phyloP scores from a whole-genome alignment of 2,888 invertebrate species.

The Machimus rusticus region DNA sequence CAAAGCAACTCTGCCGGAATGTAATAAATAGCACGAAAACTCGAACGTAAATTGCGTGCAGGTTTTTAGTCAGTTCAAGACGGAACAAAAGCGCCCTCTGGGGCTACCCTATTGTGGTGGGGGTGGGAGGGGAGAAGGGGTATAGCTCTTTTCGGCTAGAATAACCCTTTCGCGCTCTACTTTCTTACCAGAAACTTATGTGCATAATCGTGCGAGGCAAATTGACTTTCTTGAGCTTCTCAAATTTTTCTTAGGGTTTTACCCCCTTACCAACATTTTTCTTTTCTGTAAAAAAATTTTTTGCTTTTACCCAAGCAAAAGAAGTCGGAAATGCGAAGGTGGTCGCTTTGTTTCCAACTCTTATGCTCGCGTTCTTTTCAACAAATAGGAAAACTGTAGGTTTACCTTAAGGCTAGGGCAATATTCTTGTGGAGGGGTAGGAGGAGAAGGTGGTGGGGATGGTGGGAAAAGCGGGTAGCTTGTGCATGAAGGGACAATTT shows the following conservation, averaged over 20 bases:
- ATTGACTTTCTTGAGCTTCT: not conserved
- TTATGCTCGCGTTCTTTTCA: not conserved
- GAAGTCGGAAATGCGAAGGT: not conserved
- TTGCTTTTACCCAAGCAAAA: not conserved
- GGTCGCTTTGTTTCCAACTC: not conserved
- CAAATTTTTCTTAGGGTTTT: not conserved
- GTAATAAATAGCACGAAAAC: conserved; percentile 5
- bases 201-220: not conserved
- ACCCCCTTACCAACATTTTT: not conserved
- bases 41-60: conserved; percentile 15
- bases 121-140: not conserved
- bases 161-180: not conserved
- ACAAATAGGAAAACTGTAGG: not conserved
- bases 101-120: not conserved
- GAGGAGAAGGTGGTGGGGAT: not conserved
- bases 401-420: not conserved
- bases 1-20: conserved; percentile 7
- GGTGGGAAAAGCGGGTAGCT: not conserved
- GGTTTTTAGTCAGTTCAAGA: not conserved
- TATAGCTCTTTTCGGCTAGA: not conserved
- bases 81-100: not conserved
- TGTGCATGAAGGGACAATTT: not conserved
- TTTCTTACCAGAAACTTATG: not conserved
- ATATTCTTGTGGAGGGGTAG: not conserved
- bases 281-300: not conserved